Percentiles rank a stretch among this genome's conserved stretches.
Evolutionary conservation across 2,797 vertebrate species (phyloP).

Genomic region (Lacerta bilineata): DNA sequence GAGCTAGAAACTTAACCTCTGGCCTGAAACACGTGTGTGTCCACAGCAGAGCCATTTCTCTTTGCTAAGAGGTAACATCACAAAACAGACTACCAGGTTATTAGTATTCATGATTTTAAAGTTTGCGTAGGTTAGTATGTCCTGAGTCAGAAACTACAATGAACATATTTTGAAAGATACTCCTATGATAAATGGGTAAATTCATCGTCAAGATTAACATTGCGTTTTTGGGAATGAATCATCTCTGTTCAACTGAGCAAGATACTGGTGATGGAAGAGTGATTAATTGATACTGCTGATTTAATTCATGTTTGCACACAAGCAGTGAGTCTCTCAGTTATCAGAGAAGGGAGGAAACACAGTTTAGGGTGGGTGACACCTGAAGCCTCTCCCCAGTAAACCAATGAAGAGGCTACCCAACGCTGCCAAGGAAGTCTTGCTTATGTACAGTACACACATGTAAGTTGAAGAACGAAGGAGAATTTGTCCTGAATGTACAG

Average conservation of each 20-base stretch:
- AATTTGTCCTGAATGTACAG: neutral
- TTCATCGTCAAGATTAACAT: neutral
- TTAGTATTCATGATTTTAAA: neutral
- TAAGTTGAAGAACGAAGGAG: neutral
- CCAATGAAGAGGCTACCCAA: neutral
- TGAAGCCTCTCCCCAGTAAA: neutral
- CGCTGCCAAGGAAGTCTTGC: neutral
- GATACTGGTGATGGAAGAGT: neutral
- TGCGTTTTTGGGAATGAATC: neutral
- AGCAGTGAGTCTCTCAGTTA: neutral
- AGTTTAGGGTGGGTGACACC: neutral
- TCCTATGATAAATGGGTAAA: neutral
- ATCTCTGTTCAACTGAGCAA: slow-evolving; percentile 17
- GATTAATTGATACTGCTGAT: neutral
- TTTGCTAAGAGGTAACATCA: neutral
- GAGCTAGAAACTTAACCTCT: neutral
- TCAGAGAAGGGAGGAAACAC: neutral
- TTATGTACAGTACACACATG: neutral
- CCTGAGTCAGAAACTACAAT: neutral
- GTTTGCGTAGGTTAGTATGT: neutral
- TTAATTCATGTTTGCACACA: neutral
- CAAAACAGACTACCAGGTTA: too few relatives aligned
- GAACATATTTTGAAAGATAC: neutral
- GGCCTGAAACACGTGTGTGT: neutral
- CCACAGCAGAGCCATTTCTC: neutral